Evolutionary conservation across 2,113 vertebrate species (phyloP).

Genomic region (Ramphastos sulfuratus): DNA sequence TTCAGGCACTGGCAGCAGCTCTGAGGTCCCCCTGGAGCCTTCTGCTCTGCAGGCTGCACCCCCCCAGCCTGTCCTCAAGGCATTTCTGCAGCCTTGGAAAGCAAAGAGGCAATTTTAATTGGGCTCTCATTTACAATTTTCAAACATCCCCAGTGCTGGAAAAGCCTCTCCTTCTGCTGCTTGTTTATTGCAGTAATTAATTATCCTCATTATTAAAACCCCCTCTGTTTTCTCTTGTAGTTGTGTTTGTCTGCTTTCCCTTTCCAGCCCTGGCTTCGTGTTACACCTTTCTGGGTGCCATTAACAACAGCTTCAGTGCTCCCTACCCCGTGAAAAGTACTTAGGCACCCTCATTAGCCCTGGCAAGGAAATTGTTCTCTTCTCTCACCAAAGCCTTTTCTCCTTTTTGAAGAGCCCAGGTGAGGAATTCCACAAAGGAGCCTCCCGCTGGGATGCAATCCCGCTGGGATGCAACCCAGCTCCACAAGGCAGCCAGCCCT

Average conservation of each 20-base stretch:
- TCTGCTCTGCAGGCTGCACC: too few species aligned
- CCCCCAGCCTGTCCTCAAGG: too few species aligned
- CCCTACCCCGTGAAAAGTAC: background rate
- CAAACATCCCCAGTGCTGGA: background rate
- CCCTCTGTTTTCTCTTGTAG: background rate
- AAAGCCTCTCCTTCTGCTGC: background rate
- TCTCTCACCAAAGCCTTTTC: background rate
- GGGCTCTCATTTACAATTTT: background rate
- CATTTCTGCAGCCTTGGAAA: too few species aligned
- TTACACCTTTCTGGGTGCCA: background rate
- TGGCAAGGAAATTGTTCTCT: background rate
- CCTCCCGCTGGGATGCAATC: background rate
- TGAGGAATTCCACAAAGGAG: background rate
- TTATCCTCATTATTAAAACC: background rate
- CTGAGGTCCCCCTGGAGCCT: too few species aligned
- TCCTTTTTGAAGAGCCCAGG: background rate
- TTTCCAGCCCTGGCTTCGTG: background rate
- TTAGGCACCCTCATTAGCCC: background rate
- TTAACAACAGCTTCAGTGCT: background rate
- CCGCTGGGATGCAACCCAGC: background rate
- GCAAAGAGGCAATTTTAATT: too few species aligned
- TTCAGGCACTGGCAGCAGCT: too few species aligned
- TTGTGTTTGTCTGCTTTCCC: background rate
- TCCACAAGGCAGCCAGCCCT: background rate
- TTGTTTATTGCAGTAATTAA: background rate